Conservation (phyloP, 2,888 invertebrate genomes). For the Hipparchia semele region DNA sequence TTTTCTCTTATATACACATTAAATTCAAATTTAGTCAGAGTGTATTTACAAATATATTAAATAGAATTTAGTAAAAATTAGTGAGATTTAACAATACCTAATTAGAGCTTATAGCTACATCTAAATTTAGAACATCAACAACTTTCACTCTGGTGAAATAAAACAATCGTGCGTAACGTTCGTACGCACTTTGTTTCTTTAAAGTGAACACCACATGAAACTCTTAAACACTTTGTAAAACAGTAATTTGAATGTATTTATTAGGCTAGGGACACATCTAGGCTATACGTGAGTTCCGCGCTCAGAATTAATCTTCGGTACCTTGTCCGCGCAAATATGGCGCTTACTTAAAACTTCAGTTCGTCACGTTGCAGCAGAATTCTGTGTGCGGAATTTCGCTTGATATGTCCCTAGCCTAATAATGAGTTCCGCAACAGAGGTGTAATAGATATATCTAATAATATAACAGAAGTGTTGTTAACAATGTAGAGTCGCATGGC, state of each 20-base stretch:
- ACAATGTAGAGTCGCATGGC: conserved; percentile 50
- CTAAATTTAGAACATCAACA: conserved; percentile 80
- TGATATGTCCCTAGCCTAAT: background rate
- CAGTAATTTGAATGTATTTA: conserved; percentile 51
- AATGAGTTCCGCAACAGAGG: conserved; percentile 49
- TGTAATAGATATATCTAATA: conserved; percentile 31
- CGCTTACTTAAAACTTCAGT: too few species aligned
- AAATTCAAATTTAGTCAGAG: conserved; percentile 81
- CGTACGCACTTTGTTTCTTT: conserved; percentile 57
- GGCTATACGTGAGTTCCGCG: too few species aligned
- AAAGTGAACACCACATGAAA: conserved; percentile 61
- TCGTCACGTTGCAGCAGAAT: background rate
- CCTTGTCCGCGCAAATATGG: too few species aligned
- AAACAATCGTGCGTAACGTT: conserved; percentile 68
- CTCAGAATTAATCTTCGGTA: too few species aligned
- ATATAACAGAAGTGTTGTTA: conserved; percentile 51
- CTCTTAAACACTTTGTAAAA: conserved; percentile 47
- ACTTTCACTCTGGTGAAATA: conserved; percentile 76
- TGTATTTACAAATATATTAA: conserved; percentile 84
- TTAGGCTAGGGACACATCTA: background rate
- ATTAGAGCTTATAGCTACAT: conserved; percentile 61
- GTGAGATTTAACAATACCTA: conserved; percentile 83
- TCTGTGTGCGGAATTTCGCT: background rate
- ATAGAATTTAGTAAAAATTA: conserved; percentile 84
- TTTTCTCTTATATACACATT: conserved; percentile 82